phyloP scores from a whole-genome alignment of 2,888 invertebrate species.

The Parnassius apollo region DNA sequence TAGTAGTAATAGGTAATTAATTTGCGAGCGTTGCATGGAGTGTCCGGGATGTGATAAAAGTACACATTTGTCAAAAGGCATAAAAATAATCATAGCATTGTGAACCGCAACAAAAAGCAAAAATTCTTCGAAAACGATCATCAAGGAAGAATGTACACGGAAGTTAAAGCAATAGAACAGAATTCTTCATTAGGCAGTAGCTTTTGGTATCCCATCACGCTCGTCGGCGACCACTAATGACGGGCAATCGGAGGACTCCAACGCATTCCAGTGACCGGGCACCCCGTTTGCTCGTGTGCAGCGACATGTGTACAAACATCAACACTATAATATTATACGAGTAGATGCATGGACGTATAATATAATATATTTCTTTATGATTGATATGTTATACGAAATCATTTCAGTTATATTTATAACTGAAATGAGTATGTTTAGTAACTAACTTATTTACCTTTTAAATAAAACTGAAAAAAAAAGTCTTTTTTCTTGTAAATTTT shows the following conservation, averaged over 20 bases:
- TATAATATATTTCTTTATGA: slow-evolving; percentile 6
- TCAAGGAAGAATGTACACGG: slow-evolving; percentile 34
- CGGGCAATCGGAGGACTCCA: slow-evolving; percentile 28
- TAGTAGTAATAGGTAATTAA: too few species aligned
- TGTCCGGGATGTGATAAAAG: too few species aligned
- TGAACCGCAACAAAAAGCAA: too few species aligned
- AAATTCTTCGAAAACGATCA: slow-evolving; percentile 18
- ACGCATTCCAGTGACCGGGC: slow-evolving; percentile 30
- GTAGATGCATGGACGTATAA: slow-evolving; percentile 1
- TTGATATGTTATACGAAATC: background rate
- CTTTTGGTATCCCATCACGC: slow-evolving; percentile 25
- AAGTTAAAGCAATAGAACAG: slow-evolving; percentile 27
- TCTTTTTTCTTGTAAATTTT: too few species aligned
- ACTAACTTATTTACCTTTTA: background rate
- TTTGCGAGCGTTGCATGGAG: too few species aligned
- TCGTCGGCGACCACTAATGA: slow-evolving; percentile 32
- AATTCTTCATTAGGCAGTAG: slow-evolving; percentile 32
- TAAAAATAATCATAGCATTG: too few species aligned
- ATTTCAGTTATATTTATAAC: background rate
- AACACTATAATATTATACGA: too few species aligned
- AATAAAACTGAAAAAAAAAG: too few species aligned
- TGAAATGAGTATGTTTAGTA: background rate
- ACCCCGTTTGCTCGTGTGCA: slow-evolving; percentile 10
- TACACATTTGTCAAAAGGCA: too few species aligned
- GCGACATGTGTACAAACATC: slow-evolving; percentile 9